phyloP scores from a whole-genome alignment of 1,140 invertebrate species.

The Drosophila kikkawai region DNA sequence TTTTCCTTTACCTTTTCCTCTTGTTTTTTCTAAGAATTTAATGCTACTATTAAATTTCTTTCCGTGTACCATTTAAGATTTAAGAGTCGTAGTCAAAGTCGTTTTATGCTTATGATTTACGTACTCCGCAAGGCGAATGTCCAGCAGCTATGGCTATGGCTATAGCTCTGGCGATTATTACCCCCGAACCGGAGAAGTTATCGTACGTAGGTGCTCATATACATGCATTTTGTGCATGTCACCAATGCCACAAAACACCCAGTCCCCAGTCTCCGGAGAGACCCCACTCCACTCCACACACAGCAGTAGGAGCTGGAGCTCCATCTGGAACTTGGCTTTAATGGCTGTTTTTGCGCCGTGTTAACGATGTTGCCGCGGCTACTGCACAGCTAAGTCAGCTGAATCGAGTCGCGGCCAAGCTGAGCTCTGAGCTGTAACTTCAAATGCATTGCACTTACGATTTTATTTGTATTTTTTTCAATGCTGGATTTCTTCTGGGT shows the following conservation, averaged over 20 bases:
- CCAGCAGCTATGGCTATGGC: conserved; percentile 35
- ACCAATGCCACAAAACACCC: conserved; percentile 58
- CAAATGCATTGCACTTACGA: conserved; percentile 71
- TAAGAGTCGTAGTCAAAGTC: conserved; percentile 32
- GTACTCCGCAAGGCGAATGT: conserved; percentile 61
- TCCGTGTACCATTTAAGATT: conserved; percentile 10
- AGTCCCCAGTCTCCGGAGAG: conserved; percentile 24
- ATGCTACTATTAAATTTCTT: background rate
- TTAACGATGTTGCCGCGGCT: conserved; percentile 78
- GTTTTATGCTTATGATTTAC: conserved; percentile 79
- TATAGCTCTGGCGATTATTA: conserved; percentile 68
- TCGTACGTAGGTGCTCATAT: conserved; percentile 79
- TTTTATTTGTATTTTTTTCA: conserved; percentile 15
- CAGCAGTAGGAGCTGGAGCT: conserved; percentile 25
- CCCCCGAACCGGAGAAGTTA: conserved; percentile 64
- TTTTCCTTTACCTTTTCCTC: background rate
- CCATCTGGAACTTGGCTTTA: conserved; percentile 61
- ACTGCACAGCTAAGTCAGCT: conserved; percentile 47
- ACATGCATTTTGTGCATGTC: conserved; percentile 83
- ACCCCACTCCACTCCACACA: conserved; percentile 17
- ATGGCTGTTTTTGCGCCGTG: conserved; percentile 77
- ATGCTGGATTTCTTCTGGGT: conserved; percentile 1
- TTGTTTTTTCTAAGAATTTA: background rate
- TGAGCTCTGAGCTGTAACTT: conserved; percentile 29
- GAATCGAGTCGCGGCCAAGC: conserved; percentile 31